phyloP scores from a whole-genome alignment of 2,888 invertebrate genomes.

The Thumatha senex region DNA sequence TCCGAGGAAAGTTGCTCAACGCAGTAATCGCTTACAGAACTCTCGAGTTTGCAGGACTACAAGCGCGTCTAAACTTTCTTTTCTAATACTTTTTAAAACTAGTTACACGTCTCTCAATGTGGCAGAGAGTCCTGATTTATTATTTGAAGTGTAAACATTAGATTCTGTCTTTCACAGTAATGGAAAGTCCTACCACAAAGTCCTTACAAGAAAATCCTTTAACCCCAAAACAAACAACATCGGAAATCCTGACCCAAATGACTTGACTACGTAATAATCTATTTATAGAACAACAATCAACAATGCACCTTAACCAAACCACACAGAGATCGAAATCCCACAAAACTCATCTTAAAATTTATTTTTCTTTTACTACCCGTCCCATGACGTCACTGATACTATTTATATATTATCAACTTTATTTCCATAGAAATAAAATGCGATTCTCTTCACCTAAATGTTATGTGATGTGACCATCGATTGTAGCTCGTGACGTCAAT shows the following conservation, averaged over 20 bases:
- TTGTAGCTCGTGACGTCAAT: conserved; percentile 40
- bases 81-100: too few species aligned
- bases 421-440: neutral
- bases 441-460: conserved; percentile 3
- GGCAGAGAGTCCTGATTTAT: too few species aligned
- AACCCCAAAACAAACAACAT: conserved; percentile 25
- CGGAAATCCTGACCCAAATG: conserved; percentile 20
- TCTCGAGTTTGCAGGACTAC: too few species aligned
- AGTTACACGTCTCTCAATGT: too few species aligned
- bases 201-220: conserved; percentile 35
- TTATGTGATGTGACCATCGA: conserved; percentile 21
- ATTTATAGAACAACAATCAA: conserved; percentile 33
- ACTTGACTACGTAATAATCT: conserved; percentile 27
- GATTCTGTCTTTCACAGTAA: neutral
- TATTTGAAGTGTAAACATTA: too few species aligned
- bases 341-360: conserved; percentile 13
- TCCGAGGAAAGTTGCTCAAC: too few species aligned
- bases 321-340: conserved; percentile 12
- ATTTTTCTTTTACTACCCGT: conserved; percentile 25
- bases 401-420: conserved; percentile 10
- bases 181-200: too few species aligned
- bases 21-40: too few species aligned
- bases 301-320: conserved; percentile 14
- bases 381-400: conserved; percentile 27
- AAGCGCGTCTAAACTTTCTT: too few species aligned